Evolutionary conservation across 2,113 vertebrate species (phyloP).

Genomic region (Mola mola): DNA sequence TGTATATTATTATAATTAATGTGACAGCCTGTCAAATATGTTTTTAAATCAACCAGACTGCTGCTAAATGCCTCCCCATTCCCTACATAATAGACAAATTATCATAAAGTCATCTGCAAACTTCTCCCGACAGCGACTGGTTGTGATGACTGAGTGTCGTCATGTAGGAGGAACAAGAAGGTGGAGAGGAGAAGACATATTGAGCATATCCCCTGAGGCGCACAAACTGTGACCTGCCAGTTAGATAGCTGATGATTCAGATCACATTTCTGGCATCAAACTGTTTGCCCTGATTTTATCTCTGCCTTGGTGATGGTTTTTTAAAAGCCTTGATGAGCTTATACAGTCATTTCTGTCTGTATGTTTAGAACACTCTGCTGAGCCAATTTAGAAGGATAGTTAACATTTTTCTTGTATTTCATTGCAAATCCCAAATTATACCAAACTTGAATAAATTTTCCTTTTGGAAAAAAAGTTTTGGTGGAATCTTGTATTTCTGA

Average conservation of each 20-base stretch:
- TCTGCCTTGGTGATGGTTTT: neutral
- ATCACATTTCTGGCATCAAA: conserved; percentile 28
- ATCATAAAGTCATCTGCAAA: conserved; percentile 9
- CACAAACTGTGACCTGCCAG: conserved; percentile 43
- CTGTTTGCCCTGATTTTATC: conserved; percentile 10
- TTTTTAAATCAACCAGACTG: neutral
- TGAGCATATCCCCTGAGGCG: conserved; percentile 20
- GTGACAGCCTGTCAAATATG: neutral
- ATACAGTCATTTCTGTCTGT: too few species aligned
- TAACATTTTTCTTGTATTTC: too few species aligned
- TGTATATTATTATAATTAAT: neutral
- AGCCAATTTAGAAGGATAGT: too few species aligned
- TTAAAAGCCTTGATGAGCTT: conserved; percentile 13
- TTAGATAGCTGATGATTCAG: conserved; percentile 31
- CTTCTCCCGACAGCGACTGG: conserved; percentile 19
- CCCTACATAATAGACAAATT: conserved; percentile 9
- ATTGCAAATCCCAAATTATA: conserved; percentile 10
- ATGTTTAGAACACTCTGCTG: too few species aligned
- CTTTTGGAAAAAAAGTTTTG: conserved; percentile 10
- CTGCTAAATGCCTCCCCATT: neutral
- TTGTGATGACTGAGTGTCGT: conserved; percentile 19
- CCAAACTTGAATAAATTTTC: conserved; percentile 32
- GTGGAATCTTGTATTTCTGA: conserved; percentile 36
- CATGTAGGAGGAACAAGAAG: conserved; percentile 16
- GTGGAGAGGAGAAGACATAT: conserved; percentile 16